Evolutionary conservation across 2,113 vertebrate genomes (phyloP).

Genomic region (Eulemur macaco): DNA sequence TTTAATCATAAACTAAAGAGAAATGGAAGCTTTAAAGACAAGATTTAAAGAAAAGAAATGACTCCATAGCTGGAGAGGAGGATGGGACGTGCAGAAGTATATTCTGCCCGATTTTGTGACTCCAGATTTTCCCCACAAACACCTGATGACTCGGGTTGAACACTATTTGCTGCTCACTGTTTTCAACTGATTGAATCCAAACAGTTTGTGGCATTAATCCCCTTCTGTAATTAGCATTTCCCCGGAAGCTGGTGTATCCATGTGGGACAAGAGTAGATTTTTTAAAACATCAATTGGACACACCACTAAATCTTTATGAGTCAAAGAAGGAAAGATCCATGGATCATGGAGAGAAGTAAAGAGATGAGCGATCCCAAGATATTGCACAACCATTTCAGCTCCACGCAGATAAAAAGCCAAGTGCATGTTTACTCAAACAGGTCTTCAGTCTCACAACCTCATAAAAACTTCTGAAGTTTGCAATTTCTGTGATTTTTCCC

Average conservation of each 20-base stretch:
- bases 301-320: not conserved
- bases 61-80: not conserved
- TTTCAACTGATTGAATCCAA: not conserved
- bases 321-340: not conserved
- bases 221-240: not conserved
- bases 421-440: rapidly evolving
- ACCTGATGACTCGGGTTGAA: not conserved
- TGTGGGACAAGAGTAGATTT: not conserved
- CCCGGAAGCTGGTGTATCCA: not conserved
- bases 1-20: constrained; percentile 61
- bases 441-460: rapidly evolving
- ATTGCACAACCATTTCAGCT: not conserved
- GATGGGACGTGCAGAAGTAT: not conserved
- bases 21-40: constrained; percentile 51
- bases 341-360: not conserved
- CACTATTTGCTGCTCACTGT: not conserved
- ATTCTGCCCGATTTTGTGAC: not conserved
- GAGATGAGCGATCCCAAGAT: not conserved
- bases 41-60: constrained; percentile 23
- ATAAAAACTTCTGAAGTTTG: rapidly evolving
- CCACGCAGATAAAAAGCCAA: not conserved
- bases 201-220: not conserved
- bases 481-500: not conserved
- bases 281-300: not conserved
- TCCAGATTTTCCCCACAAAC: not conserved